phyloP scores from a whole-genome alignment of 1,140 invertebrate genomes.

The Drosophila paulistorum region DNA sequence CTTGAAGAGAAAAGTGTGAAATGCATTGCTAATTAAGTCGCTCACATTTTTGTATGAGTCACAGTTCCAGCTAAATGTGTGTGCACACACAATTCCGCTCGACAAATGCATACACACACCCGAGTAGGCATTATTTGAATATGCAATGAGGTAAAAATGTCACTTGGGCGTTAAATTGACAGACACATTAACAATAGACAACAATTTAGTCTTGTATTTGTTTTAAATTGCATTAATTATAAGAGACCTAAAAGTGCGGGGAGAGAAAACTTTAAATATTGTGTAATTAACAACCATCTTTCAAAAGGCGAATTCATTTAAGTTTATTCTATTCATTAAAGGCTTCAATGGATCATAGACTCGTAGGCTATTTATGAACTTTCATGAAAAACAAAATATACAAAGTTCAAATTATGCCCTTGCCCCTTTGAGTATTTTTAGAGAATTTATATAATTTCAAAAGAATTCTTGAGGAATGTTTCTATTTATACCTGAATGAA shows the following conservation, averaged over 20 bases:
- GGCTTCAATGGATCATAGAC: not conserved
- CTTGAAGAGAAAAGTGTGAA: constrained; percentile 9
- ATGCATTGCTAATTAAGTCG: constrained; percentile 2
- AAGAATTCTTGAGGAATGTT: not conserved
- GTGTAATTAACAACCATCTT: no score
- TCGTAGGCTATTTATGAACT: not conserved
- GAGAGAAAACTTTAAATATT: not conserved
- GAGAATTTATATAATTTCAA: not conserved
- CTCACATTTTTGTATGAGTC: constrained; percentile 1
- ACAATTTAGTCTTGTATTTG: constrained; percentile 2
- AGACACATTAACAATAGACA: constrained; percentile 2
- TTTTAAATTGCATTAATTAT: not conserved
- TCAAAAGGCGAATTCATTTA: no score
- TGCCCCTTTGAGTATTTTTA: not conserved
- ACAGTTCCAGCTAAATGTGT: constrained; percentile 11
- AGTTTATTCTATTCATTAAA: no score
- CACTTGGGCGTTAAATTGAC: constrained; percentile 11
- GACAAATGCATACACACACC: not conserved
- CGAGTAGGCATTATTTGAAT: not conserved
- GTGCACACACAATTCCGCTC: not conserved
- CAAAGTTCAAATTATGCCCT: no score
- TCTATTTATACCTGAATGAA: not conserved
- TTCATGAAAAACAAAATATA: no score
- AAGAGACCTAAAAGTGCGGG: not conserved
- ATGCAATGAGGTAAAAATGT: constrained; percentile 14